Conservation (phyloP, 2,888 invertebrate species). For the Girardia tigrina region DNA sequence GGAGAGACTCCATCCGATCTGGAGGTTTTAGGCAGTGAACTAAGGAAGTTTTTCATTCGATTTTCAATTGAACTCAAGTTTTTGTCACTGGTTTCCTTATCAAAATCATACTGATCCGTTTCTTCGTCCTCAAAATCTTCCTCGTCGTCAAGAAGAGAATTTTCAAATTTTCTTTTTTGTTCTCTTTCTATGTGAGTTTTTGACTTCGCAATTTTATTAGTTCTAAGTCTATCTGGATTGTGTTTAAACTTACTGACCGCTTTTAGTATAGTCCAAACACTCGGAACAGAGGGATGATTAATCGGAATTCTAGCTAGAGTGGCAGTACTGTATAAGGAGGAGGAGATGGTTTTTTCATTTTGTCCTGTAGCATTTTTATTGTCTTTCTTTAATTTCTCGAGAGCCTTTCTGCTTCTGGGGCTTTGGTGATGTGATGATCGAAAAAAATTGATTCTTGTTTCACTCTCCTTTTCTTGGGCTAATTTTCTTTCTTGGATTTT, state of each 20-base stretch:
- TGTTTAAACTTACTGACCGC: background rate
- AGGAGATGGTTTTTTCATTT: background rate
- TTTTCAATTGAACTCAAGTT: constrained; percentile 4
- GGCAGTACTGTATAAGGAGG: background rate
- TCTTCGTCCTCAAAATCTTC: background rate
- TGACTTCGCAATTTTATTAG: background rate
- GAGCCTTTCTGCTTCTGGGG: background rate
- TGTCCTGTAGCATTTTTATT: background rate
- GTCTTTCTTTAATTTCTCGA: background rate
- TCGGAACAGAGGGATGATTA: background rate
- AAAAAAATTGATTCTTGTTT: background rate
- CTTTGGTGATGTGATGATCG: background rate
- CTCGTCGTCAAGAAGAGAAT: background rate
- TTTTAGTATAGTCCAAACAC: background rate
- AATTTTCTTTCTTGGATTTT: constrained; percentile 10
- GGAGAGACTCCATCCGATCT: background rate
- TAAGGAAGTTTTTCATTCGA: background rate
- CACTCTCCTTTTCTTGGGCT: background rate
- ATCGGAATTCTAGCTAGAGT: background rate
- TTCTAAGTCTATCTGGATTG: background rate
- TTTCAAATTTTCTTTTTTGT: background rate
- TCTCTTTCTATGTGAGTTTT: background rate
- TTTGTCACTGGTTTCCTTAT: background rate
- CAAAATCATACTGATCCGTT: background rate
- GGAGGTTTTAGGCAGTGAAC: background rate